Evolutionary conservation across 2,797 vertebrate species (phyloP), one percentile per base, ranked within the genome.

Genomic region (Acrossocheilus wenchowensis): DNA sequence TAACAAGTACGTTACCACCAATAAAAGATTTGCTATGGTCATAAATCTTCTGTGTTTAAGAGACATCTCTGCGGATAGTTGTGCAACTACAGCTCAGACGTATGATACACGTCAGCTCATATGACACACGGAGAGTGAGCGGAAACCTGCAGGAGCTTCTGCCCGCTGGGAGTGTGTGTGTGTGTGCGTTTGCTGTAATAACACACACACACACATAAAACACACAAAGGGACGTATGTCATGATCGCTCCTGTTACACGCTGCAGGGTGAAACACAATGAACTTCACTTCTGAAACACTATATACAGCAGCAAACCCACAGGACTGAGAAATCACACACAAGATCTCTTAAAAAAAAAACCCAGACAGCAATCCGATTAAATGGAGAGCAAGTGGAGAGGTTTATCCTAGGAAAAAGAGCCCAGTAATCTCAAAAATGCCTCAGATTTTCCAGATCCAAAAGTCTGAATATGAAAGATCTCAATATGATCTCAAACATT

Each of bases 21-120:
- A 10, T 71, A 23, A 75, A 26, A 41, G 50, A 50, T 83, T 62
- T 80, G 62, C 78, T 79, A 3, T 5, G 2, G 15, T 78, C n/a
- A 74, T 81, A 82, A 71, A 89, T 87, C 36, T 69, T 85, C 48
- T 52, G 45, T 23, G 64, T 85, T 86, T 26, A 57, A 74, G 77
- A 83, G 89, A 85, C 82, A 78, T 73, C 50, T 77, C 39, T 64
- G 78, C n/a, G 68, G 81, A 72, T 85, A 85, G 89, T 81, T 86
- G 39, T 78, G 74, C 74, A 78, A 69, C 83, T n/a, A 75, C 62
- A 82, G 81, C 80, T 78, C 78, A 78, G 86, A 89, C 84, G 34
- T 68, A 86, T 89, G 81, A 90, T 78, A 89, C 89, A 89, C 79
- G 10, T 43, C 77, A 79, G 48, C 75, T 89, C 82, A 57, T 23